These are phyloP conservation scores for Drosophila mimetica DNA, from an alignment of 2,888 invertebrate genomes.

Conservation along the genomic window DNA sequence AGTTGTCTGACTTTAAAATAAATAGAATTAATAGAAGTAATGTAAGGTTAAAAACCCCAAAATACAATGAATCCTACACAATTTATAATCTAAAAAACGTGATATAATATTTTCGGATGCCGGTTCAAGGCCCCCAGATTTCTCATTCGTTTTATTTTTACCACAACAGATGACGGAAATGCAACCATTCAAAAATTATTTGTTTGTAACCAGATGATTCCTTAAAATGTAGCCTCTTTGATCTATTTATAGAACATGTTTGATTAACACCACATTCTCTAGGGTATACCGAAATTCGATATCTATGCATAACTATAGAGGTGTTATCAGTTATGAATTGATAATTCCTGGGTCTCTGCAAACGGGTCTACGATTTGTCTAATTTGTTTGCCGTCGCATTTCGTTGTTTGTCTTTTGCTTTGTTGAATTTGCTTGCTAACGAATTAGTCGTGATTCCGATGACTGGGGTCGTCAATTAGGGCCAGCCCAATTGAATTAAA, in stretches of 20 bases:
- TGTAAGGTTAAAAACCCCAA: too few species aligned
- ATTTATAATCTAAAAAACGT: not conserved
- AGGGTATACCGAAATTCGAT: constrained; percentile 12
- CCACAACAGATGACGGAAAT: constrained; percentile 4
- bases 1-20: too few species aligned
- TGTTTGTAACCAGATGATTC: constrained; percentile 11
- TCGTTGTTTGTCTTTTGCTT: constrained; percentile 49
- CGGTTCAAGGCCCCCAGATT: constrained; percentile 10
- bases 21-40: too few species aligned
- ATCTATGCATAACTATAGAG: not conserved
- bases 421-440: constrained; percentile 62
- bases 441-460: constrained; percentile 60
- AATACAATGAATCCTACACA: too few species aligned
- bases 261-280: not conserved
- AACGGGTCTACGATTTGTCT: constrained; percentile 36
- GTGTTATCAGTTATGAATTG: constrained; percentile 32
- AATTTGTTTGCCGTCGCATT: constrained; percentile 55
- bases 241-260: constrained; percentile 7
- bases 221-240: not conserved
- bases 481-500: constrained; percentile 55
- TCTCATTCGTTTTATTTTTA: constrained; percentile 8
- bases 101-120: not conserved
- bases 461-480: constrained; percentile 56
- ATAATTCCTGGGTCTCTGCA: constrained; percentile 40
- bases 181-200: constrained; percentile 16